A percentile compares a stretch with the other conserved stretches of the same genome.
These are phyloP conservation scores for Etheostoma spectabile DNA, from an alignment of 2,113 vertebrate species.

Conservation along the genomic window DNA sequence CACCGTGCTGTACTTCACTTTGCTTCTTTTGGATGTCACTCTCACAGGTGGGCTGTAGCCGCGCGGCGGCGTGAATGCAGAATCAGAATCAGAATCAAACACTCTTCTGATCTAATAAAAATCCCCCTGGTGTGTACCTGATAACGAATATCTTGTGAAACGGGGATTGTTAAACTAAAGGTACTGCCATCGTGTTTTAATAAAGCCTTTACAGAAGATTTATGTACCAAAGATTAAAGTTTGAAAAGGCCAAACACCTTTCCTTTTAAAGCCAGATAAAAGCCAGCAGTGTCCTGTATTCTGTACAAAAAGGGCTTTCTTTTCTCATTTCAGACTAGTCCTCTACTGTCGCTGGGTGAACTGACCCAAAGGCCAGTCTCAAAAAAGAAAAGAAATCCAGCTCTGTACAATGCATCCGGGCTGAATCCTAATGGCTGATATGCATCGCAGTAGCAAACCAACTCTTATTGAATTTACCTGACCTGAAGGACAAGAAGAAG, in stretches of 20 bases:
- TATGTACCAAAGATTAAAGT: neutral
- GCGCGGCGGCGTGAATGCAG: no score
- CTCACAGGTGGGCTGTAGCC: no score
- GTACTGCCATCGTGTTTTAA: slow-evolving; percentile 3
- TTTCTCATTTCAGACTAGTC: slow-evolving; percentile 3
- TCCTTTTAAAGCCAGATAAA: neutral
- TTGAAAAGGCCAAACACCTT: neutral
- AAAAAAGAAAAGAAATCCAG: neutral
- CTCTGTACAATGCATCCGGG: neutral
- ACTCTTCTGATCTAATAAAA: neutral
- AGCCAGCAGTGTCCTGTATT: neutral
- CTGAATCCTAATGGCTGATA: slow-evolving; percentile 30
- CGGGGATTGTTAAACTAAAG: neutral
- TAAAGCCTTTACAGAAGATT: neutral
- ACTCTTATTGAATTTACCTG: slow-evolving; percentile 21
- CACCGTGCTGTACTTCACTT: no score
- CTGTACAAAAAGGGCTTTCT: neutral
- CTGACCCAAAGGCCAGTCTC: neutral
- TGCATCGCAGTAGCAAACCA: slow-evolving; percentile 8
- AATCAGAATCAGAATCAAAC: no score
- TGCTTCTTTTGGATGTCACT: no score
- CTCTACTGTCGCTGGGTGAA: neutral
- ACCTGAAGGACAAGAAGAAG: slow-evolving; percentile 23
- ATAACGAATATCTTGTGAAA: neutral
- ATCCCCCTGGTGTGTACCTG: neutral